Percentiles rank a stretch among this genome's conserved stretches.
Conservation (phyloP, 2,797 vertebrate species). For the Sebastiscus tertius region DNA sequence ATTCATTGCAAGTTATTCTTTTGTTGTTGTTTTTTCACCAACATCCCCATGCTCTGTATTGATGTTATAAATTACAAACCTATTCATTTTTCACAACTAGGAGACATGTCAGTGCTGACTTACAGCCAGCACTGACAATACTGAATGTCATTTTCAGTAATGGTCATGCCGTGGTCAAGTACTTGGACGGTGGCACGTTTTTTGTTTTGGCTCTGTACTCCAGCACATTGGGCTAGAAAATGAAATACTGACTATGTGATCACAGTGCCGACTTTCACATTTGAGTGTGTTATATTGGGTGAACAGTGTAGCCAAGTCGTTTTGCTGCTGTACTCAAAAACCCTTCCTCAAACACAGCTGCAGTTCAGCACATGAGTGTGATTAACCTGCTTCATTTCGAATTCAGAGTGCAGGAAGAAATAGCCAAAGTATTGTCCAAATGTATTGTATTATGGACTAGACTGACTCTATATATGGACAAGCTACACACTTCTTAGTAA, state of each 20-base stretch:
- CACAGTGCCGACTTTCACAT: not conserved
- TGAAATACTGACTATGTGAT: not conserved
- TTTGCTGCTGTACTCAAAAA: not conserved
- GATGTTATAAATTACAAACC: not conserved
- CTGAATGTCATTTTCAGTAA: not conserved
- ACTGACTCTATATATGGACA: not conserved
- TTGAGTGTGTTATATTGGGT: not conserved
- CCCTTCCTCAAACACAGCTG: not conserved
- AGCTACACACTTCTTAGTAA: not conserved
- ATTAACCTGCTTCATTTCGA: not conserved
- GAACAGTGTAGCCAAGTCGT: not conserved
- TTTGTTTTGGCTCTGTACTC: slow-evolving; percentile 1
- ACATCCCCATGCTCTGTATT: not conserved
- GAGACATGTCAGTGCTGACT: not conserved
- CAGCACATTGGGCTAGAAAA: not conserved
- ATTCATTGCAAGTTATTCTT: not conserved
- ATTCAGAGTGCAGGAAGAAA: not conserved
- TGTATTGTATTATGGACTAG: not conserved
- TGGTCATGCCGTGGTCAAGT: not conserved
- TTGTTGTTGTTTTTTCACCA: not conserved
- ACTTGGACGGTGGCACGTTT: not conserved
- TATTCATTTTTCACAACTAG: not conserved
- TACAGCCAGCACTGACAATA: not conserved
- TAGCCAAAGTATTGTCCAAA: not conserved
- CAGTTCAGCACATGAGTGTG: not conserved